Base-by-base conservation (phyloP, 2,113 vertebrate species). In the Perccottus glenii region DNA sequence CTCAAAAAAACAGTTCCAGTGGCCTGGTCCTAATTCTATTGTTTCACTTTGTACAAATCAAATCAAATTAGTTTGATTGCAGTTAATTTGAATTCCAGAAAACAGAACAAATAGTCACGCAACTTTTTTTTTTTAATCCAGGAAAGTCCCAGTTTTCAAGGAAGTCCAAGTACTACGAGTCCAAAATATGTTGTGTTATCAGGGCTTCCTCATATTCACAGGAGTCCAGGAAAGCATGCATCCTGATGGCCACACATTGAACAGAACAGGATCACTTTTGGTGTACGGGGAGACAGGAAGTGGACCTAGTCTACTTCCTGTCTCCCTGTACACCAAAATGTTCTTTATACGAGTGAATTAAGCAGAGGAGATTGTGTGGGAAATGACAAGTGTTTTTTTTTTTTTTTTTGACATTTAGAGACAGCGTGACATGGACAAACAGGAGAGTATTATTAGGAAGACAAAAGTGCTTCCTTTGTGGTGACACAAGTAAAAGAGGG, bases 261-360 rank as follows among this genome's bases (percentile, higher is more conserved):
- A 48, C 11, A 51, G 46, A 51, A 65, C 36, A 58, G 60, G 45
- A 56, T 44, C 11, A 2, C 1, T 46, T 74, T 80, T 50, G n/a
- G n/a, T n/a, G n/a, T n/a, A n/a, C n/a, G n/a, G n/a, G n/a, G n/a
- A n/a, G n/a, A n/a, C n/a, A n/a, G n/a, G n/a, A n/a, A n/a, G n/a
- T n/a, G n/a, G n/a, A n/a, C n/a, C n/a, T n/a, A n/a, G n/a, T 64
- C 46, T 33, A 75, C 65, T 63, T 73, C 72, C 65, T 77, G 35
- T 53, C 58, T 69, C 61, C 19, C 50, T 27, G 43, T 35, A 33
- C 43, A 71, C 73, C 43, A 3, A 19, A 52, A 73, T 71, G 55
- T 67, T 69, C 64, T 78, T 64, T 55, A 56, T 59, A 55, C 77
- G 59, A 79, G 48, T 59, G 58, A 70, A 40, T 63, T 50, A 77